phyloP scores from a whole-genome alignment of 2,797 vertebrate species.

The Phataginus tetradactyla region DNA sequence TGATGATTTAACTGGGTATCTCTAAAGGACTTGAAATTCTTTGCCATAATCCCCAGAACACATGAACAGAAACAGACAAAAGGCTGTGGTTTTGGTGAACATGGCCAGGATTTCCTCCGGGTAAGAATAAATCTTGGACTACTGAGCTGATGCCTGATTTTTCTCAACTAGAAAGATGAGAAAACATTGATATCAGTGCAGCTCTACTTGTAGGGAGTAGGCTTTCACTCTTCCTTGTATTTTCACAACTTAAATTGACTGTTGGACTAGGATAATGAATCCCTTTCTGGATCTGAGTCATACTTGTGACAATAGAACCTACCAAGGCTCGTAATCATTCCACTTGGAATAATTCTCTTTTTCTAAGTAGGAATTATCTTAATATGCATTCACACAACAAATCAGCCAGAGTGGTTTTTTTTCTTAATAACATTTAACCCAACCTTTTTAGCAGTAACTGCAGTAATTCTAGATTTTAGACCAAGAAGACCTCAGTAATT shows the following conservation, averaged over 20 bases:
- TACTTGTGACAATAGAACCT: conserved; percentile 74
- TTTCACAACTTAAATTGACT: conserved; percentile 61
- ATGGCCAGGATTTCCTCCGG: background rate
- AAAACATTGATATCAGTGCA: background rate
- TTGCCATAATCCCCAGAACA: background rate
- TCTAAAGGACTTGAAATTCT: background rate
- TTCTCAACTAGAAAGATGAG: conserved; percentile 18
- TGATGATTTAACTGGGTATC: background rate
- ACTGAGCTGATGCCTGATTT: conserved; percentile 39
- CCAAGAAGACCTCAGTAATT: conserved; percentile 68
- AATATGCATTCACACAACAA: conserved; percentile 82
- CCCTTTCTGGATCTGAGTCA: conserved; percentile 78
- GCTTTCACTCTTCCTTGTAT: background rate
- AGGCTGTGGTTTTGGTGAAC: background rate
- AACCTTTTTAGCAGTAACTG: conserved; percentile 78
- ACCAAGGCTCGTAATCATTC: conserved; percentile 77
- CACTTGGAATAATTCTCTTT: conserved; percentile 74
- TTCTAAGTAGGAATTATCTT: conserved; percentile 84
- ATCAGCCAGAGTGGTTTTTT: conserved; percentile 75
- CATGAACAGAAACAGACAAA: background rate
- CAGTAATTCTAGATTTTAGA: conserved; percentile 80
- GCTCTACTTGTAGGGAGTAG: background rate
- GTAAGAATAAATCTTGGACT: background rate
- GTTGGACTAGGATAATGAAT: conserved; percentile 78
- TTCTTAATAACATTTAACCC: conserved; percentile 82